Base-by-base conservation (phyloP, 2,113 vertebrate species). In the Zingel zingel region DNA sequence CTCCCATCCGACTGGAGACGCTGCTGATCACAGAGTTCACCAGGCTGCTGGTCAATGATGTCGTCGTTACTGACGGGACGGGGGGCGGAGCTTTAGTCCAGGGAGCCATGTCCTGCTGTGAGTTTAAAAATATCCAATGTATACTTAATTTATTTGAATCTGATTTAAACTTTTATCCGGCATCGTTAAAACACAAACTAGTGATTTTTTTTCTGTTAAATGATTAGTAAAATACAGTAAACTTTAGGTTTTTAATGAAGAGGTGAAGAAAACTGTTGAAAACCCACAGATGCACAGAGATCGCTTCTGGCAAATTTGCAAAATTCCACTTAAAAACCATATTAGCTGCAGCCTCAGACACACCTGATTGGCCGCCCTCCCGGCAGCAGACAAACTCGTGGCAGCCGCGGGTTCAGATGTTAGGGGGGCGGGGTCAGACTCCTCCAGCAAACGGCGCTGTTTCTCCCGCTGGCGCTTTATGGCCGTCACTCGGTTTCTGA, bases 401-500 rank as follows among this genome's bases (percentile, higher is more conserved):
- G 11, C 23, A 23, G 36, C n/a, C 79, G 66, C 64, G 1, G 51
- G 48, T 4, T 81, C 57, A 2, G 57, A 14, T 0, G 33, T 14
- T 2, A 85, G 73, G 14, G 71, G 51, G 33, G 43, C 6, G 4
- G 81, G 18, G 3, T 91, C 85, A 7, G 86, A 54, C 70, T 93
- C 87, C 27, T 92, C 95, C 59, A 81, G 91, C 27, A 92, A 89
- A 2, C 89, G 95, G 2, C 93, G 95, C 59, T 90, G 90, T 86
- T 97, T 97, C 83, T 98, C 97, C 3, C 98, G 92, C 80, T 98
- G 96, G 0, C 96, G 93, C 72, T 97, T 98, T 85, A 98, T 96
- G 87, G 95, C 93, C 0, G 96, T 95, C 36, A 98, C 98, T 0
- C 96, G 90, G 84, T 98, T 95, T 47, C 97, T 94, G 68, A 99